Evolutionary conservation across 2,113 vertebrate genomes (phyloP).

Genomic region (Callospermophilus lateralis): DNA sequence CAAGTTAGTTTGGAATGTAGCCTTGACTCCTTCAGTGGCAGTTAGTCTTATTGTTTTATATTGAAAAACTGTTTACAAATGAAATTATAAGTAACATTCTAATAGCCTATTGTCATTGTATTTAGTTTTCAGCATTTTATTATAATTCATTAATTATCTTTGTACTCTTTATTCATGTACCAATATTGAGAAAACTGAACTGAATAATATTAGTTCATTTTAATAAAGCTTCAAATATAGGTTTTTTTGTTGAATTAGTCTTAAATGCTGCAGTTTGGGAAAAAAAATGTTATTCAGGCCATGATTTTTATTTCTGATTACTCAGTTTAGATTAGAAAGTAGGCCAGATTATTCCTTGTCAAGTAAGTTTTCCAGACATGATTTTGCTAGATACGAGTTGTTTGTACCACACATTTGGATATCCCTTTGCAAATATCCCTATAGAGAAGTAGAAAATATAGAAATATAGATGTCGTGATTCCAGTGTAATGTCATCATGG

Average conservation of each 20-base stretch:
- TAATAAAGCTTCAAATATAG: slow-evolving; percentile 33
- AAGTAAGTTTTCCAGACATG: slow-evolving; percentile 13
- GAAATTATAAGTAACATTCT: slow-evolving; percentile 25
- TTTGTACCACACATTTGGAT: background rate
- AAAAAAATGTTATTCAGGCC: background rate
- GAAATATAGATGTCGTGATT: background rate
- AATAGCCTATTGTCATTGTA: background rate
- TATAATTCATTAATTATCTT: background rate
- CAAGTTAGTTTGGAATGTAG: background rate
- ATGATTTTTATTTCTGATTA: slow-evolving; percentile 51
- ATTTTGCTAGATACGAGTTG: background rate
- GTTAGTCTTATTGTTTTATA: slow-evolving; percentile 30
- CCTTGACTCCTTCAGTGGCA: background rate
- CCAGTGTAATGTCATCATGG: background rate
- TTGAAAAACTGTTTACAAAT: background rate
- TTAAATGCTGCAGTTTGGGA: background rate
- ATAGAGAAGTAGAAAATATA: background rate
- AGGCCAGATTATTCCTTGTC: slow-evolving; percentile 8
- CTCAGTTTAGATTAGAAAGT: slow-evolving; percentile 21
- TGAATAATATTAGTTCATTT: slow-evolving; percentile 16
- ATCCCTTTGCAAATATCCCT: background rate
- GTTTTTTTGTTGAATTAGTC: background rate
- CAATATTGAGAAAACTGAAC: background rate
- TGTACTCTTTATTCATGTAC: slow-evolving; percentile 1
- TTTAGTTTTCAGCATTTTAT: slow-evolving; percentile 54